Percentiles rank a stretch among this genome's conserved stretches.
Evolutionary conservation across 1,140 invertebrate genomes (phyloP).

Genomic region (Achroia grisella): DNA sequence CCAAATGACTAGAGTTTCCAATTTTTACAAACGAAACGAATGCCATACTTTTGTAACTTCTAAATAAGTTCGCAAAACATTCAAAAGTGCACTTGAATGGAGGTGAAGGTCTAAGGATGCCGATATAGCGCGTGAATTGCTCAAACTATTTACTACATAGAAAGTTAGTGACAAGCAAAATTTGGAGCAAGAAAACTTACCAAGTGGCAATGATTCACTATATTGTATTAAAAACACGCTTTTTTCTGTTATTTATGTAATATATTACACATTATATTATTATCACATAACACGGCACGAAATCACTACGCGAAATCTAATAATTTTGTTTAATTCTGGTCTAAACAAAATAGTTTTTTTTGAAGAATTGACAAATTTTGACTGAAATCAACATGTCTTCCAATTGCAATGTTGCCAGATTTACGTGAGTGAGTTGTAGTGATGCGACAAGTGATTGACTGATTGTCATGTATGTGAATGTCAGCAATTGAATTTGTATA

Average conservation of each 20-base stretch:
- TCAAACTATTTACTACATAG: constrained; percentile 35
- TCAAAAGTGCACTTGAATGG: constrained; percentile 1
- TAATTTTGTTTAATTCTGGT: constrained; percentile 60
- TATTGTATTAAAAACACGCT: constrained; percentile 36
- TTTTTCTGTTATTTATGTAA: constrained; percentile 48
- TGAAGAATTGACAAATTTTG: constrained; percentile 68
- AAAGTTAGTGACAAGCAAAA: constrained; percentile 50
- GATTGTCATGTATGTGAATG: too few relatives aligned
- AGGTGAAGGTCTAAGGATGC: constrained; percentile 33
- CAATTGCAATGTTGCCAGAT: constrained; percentile 55
- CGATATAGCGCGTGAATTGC: constrained; percentile 26
- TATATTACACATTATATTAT: constrained; percentile 57
- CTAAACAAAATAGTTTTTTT: constrained; percentile 70
- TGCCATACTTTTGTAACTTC: not conserved
- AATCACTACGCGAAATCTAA: constrained; percentile 47
- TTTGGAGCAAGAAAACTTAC: constrained; percentile 61
- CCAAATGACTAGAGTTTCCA: constrained; percentile 11
- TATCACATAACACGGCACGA: constrained; percentile 50
- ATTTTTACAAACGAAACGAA: too few relatives aligned
- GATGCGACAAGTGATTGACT: too few relatives aligned
- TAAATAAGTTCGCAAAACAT: not conserved
- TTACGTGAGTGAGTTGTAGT: too few relatives aligned
- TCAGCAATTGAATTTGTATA: too few relatives aligned
- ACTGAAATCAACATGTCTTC: constrained; percentile 69
- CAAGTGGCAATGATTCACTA: constrained; percentile 41